phyloP scores from a whole-genome alignment of 2,797 vertebrate species.

The Scolopax bukidnonensis region DNA sequence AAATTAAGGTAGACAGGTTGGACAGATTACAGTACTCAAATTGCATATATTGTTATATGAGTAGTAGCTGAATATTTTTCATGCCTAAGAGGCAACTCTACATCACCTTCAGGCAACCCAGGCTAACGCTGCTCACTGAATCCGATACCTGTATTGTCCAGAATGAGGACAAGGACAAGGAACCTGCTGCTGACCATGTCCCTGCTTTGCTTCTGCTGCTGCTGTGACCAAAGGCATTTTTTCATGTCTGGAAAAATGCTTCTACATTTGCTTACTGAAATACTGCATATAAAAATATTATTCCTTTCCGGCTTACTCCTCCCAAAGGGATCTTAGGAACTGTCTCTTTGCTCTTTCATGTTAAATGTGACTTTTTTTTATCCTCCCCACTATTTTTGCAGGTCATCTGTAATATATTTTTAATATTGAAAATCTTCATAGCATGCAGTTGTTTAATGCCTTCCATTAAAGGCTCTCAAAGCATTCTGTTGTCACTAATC shows the following conservation, averaged over 20 bases:
- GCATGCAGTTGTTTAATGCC: background rate
- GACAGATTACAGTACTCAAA: background rate
- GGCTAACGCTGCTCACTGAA: background rate
- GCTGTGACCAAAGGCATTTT: background rate
- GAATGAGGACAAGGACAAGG: background rate
- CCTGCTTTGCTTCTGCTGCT: background rate
- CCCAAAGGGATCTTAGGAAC: background rate
- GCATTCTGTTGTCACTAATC: slow-evolving; percentile 16
- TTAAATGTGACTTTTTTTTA: background rate
- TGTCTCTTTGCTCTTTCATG: background rate
- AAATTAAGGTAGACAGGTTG: background rate
- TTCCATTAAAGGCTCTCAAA: background rate
- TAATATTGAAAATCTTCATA: background rate
- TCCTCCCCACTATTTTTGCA: background rate
- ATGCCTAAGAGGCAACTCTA: background rate
- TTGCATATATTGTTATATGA: background rate
- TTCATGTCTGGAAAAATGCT: background rate
- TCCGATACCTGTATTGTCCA: background rate
- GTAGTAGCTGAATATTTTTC: background rate
- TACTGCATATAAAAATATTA: background rate
- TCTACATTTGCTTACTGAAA: background rate
- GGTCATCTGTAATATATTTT: background rate
- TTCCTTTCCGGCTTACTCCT: background rate
- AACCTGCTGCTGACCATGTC: background rate
- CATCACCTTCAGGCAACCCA: background rate